phyloP scores from a whole-genome alignment of 2,797 vertebrate genomes.

The Podarcis siculus region DNA sequence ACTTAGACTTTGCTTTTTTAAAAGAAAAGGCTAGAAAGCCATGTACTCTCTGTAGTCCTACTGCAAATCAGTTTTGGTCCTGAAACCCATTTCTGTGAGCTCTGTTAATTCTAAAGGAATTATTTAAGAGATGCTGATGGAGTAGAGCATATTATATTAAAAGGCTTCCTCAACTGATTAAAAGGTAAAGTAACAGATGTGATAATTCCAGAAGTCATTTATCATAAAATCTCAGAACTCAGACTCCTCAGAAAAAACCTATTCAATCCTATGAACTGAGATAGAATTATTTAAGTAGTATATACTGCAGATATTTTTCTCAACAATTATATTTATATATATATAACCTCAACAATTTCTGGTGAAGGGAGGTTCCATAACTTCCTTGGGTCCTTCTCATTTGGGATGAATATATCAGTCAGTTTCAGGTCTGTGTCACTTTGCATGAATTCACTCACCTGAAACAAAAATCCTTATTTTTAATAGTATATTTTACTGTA shows the following conservation, averaged over 20 bases:
- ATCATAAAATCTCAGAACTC: constrained; percentile 20
- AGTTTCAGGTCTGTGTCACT: not conserved
- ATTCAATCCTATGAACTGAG: not conserved
- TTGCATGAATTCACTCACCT: not conserved
- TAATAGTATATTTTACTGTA: no score
- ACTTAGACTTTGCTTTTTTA: not conserved
- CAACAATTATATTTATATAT: not conserved
- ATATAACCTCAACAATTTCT: not conserved
- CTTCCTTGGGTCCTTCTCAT: not conserved
- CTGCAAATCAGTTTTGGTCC: constrained; percentile 20
- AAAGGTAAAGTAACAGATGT: constrained; percentile 28
- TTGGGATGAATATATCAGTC: not conserved
- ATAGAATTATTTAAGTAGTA: constrained; percentile 17
- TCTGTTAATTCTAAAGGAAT: constrained; percentile 27
- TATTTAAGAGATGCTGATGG: constrained; percentile 32
- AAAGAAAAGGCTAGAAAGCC: constrained; percentile 4
- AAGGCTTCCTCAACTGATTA: constrained; percentile 30
- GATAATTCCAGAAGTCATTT: constrained; percentile 16
- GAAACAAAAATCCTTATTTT: not conserved
- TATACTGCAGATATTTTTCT: not conserved
- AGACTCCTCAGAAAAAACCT: not conserved
- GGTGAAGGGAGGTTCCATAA: not conserved
- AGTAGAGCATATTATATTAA: constrained; percentile 36
- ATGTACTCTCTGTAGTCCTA: not conserved
- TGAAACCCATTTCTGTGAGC: constrained; percentile 26